phyloP scores from a whole-genome alignment of 1,140 invertebrate genomes.

The Saccostrea cuccullata region DNA sequence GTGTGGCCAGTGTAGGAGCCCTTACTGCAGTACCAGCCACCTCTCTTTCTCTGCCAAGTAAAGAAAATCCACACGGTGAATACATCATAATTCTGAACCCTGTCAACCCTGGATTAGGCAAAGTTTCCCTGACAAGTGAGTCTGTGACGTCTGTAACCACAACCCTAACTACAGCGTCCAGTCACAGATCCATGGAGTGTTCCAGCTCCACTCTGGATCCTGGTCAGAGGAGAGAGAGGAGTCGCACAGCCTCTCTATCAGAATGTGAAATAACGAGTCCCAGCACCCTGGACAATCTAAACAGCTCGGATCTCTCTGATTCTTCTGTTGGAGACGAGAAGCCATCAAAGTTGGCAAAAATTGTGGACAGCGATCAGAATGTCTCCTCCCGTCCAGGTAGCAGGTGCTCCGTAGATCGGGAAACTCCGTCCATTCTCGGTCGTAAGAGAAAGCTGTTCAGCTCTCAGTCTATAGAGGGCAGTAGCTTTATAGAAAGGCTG shows the following conservation, averaged over 20 bases:
- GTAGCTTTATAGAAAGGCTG: not conserved
- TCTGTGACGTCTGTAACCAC: slow-evolving; percentile 1
- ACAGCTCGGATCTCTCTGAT: slow-evolving; percentile 15
- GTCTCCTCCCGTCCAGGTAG: slow-evolving; percentile 54
- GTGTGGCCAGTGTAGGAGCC: not conserved
- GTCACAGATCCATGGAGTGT: not conserved
- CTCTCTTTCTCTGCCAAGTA: slow-evolving; percentile 30
- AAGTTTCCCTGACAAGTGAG: not conserved
- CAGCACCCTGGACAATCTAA: not conserved
- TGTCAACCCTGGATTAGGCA: not conserved
- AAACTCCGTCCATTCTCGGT: slow-evolving; percentile 47
- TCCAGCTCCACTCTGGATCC: not conserved
- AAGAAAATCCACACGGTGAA: slow-evolving; percentile 21
- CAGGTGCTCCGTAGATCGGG: slow-evolving; percentile 51
- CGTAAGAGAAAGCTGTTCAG: slow-evolving; percentile 54
- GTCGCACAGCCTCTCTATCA: slow-evolving; percentile 44
- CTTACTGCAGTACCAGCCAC: not conserved
- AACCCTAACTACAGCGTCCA: not conserved
- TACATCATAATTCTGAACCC: slow-evolving; percentile 43
- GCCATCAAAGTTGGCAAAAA: slow-evolving; percentile 55
- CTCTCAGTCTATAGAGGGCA: not conserved
- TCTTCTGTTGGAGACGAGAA: slow-evolving; percentile 40
- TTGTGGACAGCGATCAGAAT: slow-evolving; percentile 50
- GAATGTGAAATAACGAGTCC: slow-evolving; percentile 46
- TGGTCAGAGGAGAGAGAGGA: slow-evolving; percentile 19